Evolutionary conservation across 2,888 invertebrate species (phyloP), one percentile per base, ranked within the genome.

Genomic region (Drosophila ochracea): DNA sequence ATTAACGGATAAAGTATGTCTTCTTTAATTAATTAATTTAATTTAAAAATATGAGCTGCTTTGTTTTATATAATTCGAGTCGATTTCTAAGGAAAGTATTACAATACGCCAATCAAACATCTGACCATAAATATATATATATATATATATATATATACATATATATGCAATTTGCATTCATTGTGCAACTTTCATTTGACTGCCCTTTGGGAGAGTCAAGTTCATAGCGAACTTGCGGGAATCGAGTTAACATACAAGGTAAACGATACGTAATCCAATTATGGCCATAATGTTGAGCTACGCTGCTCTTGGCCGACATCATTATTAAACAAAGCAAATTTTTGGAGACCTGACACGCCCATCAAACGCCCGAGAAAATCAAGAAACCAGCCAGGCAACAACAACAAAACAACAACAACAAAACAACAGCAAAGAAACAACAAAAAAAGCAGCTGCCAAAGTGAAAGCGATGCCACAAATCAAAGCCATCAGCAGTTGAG

Each of bases 381-480:
- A 25, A 50, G 47, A 35, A n/a, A 65, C 19, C 25, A 37, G 30
- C 49, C 25, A 49, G 21, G 19, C 47, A 47, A 52, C 28, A 35
- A 21, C 37, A 58, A 25, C 25, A 19, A 28, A 58, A 41, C 60
- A 35, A 19, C 37, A 25, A 25, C 25, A 58, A 41, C 60, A 25
- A 25, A 62, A n/a, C 50, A 60, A 13, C 39, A 35, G 21, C 60
- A 54, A 37, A 43, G 31, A 52, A 49, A 16, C 67, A 64, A 52
- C 43, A 37, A 35, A 30, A 67, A 54, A 67, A 59, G 50, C 73
- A 52, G 58, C 65, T 71, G 80, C 49, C 68, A 82, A 89, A 85
- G 84, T 85, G 84, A 85, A 85, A 85, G 84, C 80, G 87, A 82
- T 82, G 82, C 83, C 84, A 84, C 89, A 89, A 89, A 86, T 84